Percentiles rank a stretch among this genome's conserved stretches.
phyloP scores from a whole-genome alignment of 2,888 invertebrate species.

The Minunthozetes semirufus region DNA sequence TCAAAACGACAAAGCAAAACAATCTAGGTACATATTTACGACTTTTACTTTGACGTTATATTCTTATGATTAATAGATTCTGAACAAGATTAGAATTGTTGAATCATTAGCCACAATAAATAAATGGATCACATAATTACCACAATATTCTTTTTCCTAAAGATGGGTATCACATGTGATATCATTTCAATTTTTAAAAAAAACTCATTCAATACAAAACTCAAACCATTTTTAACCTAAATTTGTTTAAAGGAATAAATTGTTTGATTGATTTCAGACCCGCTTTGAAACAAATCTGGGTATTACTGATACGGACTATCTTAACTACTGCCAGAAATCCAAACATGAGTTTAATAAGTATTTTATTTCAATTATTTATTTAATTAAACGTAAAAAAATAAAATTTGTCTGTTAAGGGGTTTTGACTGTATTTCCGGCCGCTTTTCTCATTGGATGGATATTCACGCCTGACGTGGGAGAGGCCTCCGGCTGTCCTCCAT shows the following conservation, averaged over 20 bases:
- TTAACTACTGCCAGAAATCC: not conserved
- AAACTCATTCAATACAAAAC: too few species aligned
- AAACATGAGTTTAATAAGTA: not conserved
- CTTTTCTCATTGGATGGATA: conserved; percentile 13
- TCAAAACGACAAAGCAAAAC: not conserved
- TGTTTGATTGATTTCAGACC: too few species aligned
- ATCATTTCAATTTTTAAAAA: too few species aligned
- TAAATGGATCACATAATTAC: too few species aligned
- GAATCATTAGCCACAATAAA: too few species aligned
- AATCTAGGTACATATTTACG: not conserved
- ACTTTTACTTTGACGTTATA: not conserved
- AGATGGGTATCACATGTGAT: too few species aligned
- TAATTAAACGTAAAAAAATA: not conserved
- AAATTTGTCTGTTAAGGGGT: not conserved
- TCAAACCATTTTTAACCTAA: too few species aligned
- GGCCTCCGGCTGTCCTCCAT: conserved; percentile 32
- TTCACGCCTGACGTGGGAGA: conserved; percentile 29
- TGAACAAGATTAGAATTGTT: too few species aligned
- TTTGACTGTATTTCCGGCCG: not conserved
- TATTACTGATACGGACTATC: not conserved
- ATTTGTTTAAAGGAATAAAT: too few species aligned
- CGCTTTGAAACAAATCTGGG: too few species aligned
- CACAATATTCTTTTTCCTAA: too few species aligned
- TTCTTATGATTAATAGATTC: too few species aligned
- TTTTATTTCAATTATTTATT: not conserved